A percentile compares a stretch with the other conserved stretches of the same genome.
These are phyloP conservation scores for Hydrotaea diabolus DNA, from an alignment of 2,888 invertebrate species.

Conservation along the genomic window DNA sequence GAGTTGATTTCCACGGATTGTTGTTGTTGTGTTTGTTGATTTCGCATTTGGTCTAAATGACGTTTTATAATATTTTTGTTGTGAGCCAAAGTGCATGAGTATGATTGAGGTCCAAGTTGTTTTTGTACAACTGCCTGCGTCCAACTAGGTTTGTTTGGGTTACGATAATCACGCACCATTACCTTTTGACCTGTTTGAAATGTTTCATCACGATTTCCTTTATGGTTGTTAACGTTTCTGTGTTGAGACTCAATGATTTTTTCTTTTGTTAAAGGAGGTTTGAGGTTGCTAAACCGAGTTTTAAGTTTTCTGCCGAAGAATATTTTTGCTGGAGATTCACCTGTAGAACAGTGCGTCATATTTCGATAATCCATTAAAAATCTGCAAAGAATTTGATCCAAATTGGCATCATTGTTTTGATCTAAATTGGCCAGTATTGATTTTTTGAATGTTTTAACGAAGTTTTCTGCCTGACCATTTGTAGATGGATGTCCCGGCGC, in stretches of 20 bases:
- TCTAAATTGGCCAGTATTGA: slow-evolving; percentile 54
- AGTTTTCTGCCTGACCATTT: too few species aligned
- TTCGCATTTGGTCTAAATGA: slow-evolving; percentile 5
- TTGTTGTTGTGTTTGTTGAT: neutral
- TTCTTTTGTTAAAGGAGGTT: slow-evolving; percentile 55
- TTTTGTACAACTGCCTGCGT: slow-evolving; percentile 59
- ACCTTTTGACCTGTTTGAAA: slow-evolving; percentile 54
- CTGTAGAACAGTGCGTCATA: slow-evolving; percentile 61
- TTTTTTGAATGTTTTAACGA: slow-evolving; percentile 69
- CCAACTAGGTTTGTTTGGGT: too few species aligned
- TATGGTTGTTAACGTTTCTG: slow-evolving; percentile 42
- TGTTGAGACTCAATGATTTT: slow-evolving; percentile 51
- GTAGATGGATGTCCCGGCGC: slow-evolving; percentile 16
- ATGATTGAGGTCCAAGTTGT: slow-evolving; percentile 55
- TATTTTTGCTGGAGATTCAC: slow-evolving; percentile 62
- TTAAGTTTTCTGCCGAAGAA: too few species aligned
- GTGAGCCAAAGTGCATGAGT: slow-evolving; percentile 42
- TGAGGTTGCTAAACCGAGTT: slow-evolving; percentile 54
- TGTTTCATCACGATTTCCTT: slow-evolving; percentile 52
- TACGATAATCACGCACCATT: slow-evolving; percentile 61
- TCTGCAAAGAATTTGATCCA: slow-evolving; percentile 47
- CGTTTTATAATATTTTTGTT: slow-evolving; percentile 25
- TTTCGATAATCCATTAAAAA: too few species aligned
- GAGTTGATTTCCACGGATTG: slow-evolving; percentile 10
- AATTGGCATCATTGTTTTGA: slow-evolving; percentile 5